Evolutionary conservation across 2,113 vertebrate species (phyloP).

Genomic region (Pomatorhinus ruficollis): DNA sequence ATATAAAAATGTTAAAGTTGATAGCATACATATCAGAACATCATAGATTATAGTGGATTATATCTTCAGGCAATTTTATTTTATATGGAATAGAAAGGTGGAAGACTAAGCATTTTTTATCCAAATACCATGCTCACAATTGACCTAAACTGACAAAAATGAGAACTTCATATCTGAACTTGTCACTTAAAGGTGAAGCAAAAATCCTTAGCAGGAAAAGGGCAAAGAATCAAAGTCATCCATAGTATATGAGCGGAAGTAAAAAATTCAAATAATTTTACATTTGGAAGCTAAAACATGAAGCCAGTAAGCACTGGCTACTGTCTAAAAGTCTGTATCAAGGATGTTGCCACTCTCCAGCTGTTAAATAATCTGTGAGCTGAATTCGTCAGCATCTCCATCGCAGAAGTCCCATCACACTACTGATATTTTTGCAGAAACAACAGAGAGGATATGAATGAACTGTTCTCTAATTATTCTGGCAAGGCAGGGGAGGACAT

Average conservation of each 20-base stretch:
- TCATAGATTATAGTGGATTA: neutral
- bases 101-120: neutral
- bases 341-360: neutral
- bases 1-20: neutral
- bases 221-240: neutral
- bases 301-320: neutral
- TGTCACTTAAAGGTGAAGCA: slow-evolving; percentile 1
- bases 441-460: slow-evolving; percentile 18
- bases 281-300: neutral
- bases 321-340: neutral
- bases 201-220: slow-evolving; percentile 1
- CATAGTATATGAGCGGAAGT: neutral
- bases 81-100: neutral
- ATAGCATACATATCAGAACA: neutral
- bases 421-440: neutral
- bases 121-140: neutral
- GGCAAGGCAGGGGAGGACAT: slow-evolving; percentile 30
- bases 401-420: neutral
- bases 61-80: slow-evolving; percentile 30
- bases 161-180: neutral
- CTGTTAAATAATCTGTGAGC: neutral
- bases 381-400: neutral
- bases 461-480: slow-evolving; percentile 41
- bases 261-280: neutral
- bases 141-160: slow-evolving; percentile 25